Conservation (phyloP, 2,113 vertebrate genomes). For the Epinephelus moara region DNA sequence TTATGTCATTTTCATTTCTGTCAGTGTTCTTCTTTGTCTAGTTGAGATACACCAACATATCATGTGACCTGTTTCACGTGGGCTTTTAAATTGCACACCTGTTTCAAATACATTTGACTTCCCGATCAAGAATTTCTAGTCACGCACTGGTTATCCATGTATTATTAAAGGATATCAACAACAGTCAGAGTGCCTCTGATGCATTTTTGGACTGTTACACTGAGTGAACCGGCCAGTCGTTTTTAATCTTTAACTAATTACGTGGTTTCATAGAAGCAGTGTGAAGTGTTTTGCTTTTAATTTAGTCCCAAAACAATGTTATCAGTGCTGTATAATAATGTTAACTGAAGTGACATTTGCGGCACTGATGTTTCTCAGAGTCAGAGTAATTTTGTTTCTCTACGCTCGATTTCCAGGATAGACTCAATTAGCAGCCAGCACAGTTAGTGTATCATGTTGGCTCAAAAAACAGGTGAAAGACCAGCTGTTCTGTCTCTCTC, state of each 20-base stretch:
- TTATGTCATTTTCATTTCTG: no score
- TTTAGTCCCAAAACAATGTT: neutral
- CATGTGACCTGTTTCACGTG: no score
- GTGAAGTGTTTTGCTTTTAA: neutral
- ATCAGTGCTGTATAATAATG: neutral
- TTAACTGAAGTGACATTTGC: conserved; percentile 15
- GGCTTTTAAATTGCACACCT: no score
- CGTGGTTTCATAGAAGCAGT: neutral
- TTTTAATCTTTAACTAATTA: neutral
- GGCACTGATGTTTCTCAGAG: neutral
- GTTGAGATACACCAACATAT: no score
- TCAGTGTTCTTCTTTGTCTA: no score
- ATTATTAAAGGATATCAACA: no score
- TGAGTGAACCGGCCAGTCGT: no score
- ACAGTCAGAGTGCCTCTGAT: no score
- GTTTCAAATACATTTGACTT: no score
- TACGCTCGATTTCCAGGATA: neutral
- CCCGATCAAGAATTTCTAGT: no score
- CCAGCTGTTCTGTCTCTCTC: neutral
- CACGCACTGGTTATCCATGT: no score
- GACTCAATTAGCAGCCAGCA: neutral
- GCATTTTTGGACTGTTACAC: no score
- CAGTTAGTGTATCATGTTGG: neutral
- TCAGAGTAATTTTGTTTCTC: neutral
- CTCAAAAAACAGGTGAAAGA: neutral